Percentiles rank a stretch among this genome's conserved stretches.
phyloP scores from a whole-genome alignment of 2,888 invertebrate species.

The Polietes domitor region DNA sequence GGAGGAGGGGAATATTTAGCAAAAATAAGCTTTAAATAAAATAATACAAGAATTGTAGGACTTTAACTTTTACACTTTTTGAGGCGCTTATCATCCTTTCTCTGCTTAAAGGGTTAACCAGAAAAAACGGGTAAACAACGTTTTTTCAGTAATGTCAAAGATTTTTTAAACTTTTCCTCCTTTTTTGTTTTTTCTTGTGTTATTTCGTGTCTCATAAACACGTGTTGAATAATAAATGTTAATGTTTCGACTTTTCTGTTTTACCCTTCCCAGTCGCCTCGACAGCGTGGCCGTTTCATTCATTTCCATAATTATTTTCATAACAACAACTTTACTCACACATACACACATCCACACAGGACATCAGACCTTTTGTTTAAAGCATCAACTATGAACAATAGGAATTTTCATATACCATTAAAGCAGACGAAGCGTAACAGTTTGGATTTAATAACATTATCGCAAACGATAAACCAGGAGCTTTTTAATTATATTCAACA shows the following conservation, averaged over 20 bases:
- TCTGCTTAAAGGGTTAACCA: neutral
- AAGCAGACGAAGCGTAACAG: neutral
- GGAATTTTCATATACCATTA: neutral
- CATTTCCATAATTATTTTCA: conserved; percentile 30
- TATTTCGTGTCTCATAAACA: neutral
- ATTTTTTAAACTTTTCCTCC: no score
- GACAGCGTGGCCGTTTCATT: neutral
- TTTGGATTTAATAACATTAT: neutral
- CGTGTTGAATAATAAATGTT: conserved; percentile 24
- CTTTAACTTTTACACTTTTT: no score
- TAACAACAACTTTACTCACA: neutral
- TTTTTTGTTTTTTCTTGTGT: neutral
- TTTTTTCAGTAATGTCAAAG: neutral
- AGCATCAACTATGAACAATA: neutral
- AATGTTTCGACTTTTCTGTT: neutral
- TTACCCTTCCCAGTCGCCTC: no score
- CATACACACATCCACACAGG: neutral
- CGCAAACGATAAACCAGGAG: neutral
- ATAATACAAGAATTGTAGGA: no score
- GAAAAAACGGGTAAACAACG: neutral
- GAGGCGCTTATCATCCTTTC: neutral
- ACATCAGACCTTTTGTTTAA: neutral
- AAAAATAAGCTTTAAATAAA: no score
- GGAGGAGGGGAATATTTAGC: no score
- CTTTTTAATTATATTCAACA: conserved; percentile 35